Conservation (phyloP, 2,888 invertebrate species). For the Drosophila subsilvestris region DNA sequence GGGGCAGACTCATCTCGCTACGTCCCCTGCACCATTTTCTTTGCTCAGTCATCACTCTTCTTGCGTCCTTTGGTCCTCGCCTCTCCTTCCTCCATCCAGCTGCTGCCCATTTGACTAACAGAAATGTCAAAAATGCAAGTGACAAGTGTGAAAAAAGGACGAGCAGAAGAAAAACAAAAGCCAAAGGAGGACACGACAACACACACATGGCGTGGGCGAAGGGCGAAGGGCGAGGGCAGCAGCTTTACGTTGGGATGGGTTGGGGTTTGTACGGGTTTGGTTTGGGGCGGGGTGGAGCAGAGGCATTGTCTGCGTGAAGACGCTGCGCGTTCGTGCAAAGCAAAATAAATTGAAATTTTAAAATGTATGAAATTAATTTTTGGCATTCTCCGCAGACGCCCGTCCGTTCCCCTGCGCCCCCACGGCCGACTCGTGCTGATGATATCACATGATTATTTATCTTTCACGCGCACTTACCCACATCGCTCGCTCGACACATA, state of each 20-base stretch:
- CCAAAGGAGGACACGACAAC: slow-evolving; percentile 41
- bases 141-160: slow-evolving; percentile 78
- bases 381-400: slow-evolving; percentile 55
- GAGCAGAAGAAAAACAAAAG: slow-evolving; percentile 70
- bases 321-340: slow-evolving; percentile 72
- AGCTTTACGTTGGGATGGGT: slow-evolving; percentile 7
- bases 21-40: slow-evolving; percentile 37
- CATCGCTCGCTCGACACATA: slow-evolving; percentile 50
- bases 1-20: slow-evolving; percentile 10
- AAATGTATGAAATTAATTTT: slow-evolving; percentile 80
- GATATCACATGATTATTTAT: slow-evolving; percentile 78
- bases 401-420: too few species aligned
- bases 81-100: slow-evolving; percentile 7
- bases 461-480: slow-evolving; percentile 76
- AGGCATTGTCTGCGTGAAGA: slow-evolving; percentile 64
- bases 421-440: slow-evolving; percentile 57
- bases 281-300: slow-evolving; percentile 3
- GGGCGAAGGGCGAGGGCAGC: slow-evolving; percentile 12
- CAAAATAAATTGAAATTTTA: slow-evolving; percentile 81
- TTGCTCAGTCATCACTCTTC: slow-evolving; percentile 40
- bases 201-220: slow-evolving; percentile 32
- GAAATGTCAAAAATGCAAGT: slow-evolving; percentile 79
- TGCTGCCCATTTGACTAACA: slow-evolving; percentile 60
- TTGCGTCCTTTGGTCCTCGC: not conserved
- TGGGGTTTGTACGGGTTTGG: slow-evolving; percentile 14